Percentiles rank a stretch among this genome's conserved stretches.
Evolutionary conservation across 1,140 invertebrate genomes (phyloP).

Genomic region (Notospermus geniculatus): DNA sequence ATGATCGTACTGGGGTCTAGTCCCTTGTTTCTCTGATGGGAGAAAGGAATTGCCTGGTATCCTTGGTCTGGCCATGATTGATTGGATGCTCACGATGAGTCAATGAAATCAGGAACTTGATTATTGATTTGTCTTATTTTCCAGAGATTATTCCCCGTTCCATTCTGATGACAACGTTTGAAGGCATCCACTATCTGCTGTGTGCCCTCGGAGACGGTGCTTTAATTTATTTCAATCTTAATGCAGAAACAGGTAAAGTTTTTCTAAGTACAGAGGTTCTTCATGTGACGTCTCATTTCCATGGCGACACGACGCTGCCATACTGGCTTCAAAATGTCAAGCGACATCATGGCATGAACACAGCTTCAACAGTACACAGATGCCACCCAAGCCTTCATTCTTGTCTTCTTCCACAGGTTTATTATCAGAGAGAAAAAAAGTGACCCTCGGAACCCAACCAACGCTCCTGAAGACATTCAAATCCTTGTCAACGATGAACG

Average conservation of each 20-base stretch:
- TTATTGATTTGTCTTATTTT: slow-evolving; percentile 42
- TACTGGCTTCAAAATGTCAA: no score
- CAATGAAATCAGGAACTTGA: no score
- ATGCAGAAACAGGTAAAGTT: slow-evolving; percentile 39
- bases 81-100: no score
- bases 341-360: no score
- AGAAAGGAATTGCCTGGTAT: no score
- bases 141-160: slow-evolving; percentile 93
- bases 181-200: slow-evolving; percentile 78
- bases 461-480: slow-evolving; percentile 88
- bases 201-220: slow-evolving; percentile 93
- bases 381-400: no score
- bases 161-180: slow-evolving; percentile 90
- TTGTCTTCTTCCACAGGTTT: slow-evolving; percentile 37
- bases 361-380: no score
- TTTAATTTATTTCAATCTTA: slow-evolving; percentile 90
- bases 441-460: slow-evolving; percentile 95
- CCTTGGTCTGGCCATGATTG: no score
- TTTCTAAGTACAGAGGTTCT: neutral
- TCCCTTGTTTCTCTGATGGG: no score
- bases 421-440: slow-evolving; percentile 56
- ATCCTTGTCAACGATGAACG: slow-evolving; percentile 90
- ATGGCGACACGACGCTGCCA: no score
- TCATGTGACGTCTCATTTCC: no score
- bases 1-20: no score